phyloP scores from a whole-genome alignment of 2,113 vertebrate genomes.

The Anguilla rostrata region DNA sequence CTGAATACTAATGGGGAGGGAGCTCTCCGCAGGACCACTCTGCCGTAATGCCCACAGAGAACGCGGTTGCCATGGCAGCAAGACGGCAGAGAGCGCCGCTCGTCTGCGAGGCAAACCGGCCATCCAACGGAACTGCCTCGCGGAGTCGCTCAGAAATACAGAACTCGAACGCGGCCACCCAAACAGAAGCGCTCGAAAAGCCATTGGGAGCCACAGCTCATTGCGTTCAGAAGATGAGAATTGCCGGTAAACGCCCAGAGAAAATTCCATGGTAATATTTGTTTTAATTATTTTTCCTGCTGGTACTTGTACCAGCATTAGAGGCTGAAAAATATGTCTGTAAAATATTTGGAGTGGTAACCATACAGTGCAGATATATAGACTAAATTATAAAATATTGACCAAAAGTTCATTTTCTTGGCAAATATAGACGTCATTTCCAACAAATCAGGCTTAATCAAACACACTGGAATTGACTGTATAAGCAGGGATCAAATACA shows the following conservation, averaged over 20 bases:
- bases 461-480: not conserved
- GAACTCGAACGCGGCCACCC: not conserved
- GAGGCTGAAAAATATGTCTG: not conserved
- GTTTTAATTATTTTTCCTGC: not conserved
- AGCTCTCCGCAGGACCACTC: not conserved
- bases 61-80: slow-evolving; percentile 22
- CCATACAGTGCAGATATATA: not conserved
- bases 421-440: too few species aligned
- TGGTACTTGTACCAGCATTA: not conserved
- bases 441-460: not conserved
- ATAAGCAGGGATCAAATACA: not conserved
- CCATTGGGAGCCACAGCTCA: not conserved
- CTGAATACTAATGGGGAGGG: slow-evolving; percentile 24
- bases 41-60: not conserved
- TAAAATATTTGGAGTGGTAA: not conserved
- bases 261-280: not conserved
- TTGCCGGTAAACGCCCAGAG: not conserved
- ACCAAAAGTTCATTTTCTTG: too few species aligned
- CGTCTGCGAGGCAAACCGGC: not conserved
- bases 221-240: not conserved
- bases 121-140: not conserved
- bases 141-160: not conserved
- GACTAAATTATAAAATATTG: not conserved
- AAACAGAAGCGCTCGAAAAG: not conserved
- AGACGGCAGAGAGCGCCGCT: not conserved